Conservation (phyloP, 2,113 vertebrate species). For the Microcebus tavaratra region DNA sequence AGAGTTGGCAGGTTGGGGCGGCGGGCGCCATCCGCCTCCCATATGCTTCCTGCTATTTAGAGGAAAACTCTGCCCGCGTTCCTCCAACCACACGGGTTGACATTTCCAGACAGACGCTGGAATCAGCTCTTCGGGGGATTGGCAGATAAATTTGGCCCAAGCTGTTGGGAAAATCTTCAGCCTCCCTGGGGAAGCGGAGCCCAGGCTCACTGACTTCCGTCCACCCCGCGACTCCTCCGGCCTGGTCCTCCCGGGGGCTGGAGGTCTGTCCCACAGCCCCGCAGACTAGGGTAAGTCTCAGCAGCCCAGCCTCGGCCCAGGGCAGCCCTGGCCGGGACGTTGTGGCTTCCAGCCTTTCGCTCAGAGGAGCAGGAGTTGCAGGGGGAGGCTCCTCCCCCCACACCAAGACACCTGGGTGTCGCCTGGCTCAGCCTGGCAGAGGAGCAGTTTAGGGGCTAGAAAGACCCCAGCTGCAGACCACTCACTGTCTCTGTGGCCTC, state of each 20-base stretch:
- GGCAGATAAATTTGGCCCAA: constrained; percentile 86
- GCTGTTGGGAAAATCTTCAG: constrained; percentile 82
- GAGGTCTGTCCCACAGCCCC: not conserved
- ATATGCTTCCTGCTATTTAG: constrained; percentile 89
- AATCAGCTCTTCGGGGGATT: constrained; percentile 78
- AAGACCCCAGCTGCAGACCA: not conserved
- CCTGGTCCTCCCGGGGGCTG: not conserved
- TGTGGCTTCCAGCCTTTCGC: not conserved
- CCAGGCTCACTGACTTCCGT: constrained; percentile 55
- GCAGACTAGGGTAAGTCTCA: constrained; percentile 52
- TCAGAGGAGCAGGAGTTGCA: not conserved
- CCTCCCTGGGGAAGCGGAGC: constrained; percentile 50
- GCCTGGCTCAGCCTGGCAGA: not conserved
- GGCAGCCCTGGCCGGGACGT: not conserved
- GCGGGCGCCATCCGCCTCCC: constrained; percentile 86
- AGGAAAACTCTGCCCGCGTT: constrained; percentile 84
- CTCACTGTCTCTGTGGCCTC: not conserved
- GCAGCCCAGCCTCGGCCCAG: not conserved
- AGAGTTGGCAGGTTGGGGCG: constrained; percentile 86
- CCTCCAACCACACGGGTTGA: constrained; percentile 85
- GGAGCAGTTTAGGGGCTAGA: not conserved
- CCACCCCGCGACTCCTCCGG: not conserved
- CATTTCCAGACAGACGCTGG: constrained; percentile 85
- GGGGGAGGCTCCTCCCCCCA: not conserved
- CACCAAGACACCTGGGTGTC: not conserved